Evolutionary conservation across 30 jellyfish, hydroid and myxozoan species (phyloP), one percentile per base, ranked within the genome.

Genomic region (Chironex yamaguchii): DNA sequence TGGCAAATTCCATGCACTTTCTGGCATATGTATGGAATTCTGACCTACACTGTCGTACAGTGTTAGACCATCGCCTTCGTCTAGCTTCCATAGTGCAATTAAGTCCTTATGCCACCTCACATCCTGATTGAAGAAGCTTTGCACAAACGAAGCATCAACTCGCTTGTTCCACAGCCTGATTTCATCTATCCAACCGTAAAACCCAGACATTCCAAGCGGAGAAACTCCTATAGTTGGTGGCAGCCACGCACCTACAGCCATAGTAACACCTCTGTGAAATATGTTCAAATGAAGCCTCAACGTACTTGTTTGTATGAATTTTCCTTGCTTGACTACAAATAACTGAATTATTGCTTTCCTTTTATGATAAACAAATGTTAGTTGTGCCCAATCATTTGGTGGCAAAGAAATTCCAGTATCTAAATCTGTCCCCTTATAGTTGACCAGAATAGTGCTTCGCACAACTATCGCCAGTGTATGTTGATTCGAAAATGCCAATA

Each of bases 61-160:
- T 2, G 33, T 11, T 0, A 33, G 29, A 3, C 93, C 93, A 3
- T 82, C 81, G 13, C 81, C 93, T 83, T 83, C 93, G 29, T 83
- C 71, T 65, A 83, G 29, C 27, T 83, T 83, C 93, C 93, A 83
- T 35, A 69, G 25, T 34, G 93, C 93, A 0, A 63, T 74, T n/a
- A 83, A 82, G 28, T 83, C 93, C 63, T 34, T 49, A 0, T 82
- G 75, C 93, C 93, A 83, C 93, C 70, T 67, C 11, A 87, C 93
- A n/a, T n/a, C n/a, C n/a, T n/a, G n/a, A n/a, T n/a, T n/a, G n/a
- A n/a, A n/a, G n/a, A n/a, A n/a, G n/a, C n/a, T n/a, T 51, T 83
- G 93, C 22, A 83, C 69, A 33, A 87, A 51, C 26, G 71, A 70
- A 0, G 87, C 93, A 83, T 83, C 93, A 36, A 83, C 82, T 6